These are phyloP conservation scores for Uromys caudimaculatus DNA, from an alignment of 2,797 vertebrate species.

Conservation along the genomic window DNA sequence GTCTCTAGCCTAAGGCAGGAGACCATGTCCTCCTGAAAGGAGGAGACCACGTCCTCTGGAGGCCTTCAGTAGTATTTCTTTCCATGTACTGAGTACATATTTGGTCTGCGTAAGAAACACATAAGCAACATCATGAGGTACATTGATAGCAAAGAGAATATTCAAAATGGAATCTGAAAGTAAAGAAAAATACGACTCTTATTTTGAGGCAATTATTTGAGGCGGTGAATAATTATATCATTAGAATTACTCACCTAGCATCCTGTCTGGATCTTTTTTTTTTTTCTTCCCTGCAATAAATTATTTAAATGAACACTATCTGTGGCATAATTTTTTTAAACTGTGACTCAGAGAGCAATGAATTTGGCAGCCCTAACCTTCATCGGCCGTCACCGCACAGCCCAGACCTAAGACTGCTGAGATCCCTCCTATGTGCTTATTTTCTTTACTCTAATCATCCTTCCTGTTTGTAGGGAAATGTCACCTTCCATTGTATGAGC, in stretches of 20 bases:
- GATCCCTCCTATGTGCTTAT: constrained; percentile 47
- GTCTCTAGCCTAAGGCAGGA: background rate
- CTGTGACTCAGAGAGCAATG: constrained; percentile 64
- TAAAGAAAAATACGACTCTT: constrained; percentile 34
- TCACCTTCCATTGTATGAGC: constrained; percentile 57
- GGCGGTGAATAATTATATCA: constrained; percentile 54
- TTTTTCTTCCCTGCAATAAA: constrained; percentile 63
- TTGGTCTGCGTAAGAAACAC: background rate
- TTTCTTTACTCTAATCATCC: constrained; percentile 52
- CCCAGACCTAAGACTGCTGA: background rate
- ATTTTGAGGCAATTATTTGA: constrained; percentile 45
- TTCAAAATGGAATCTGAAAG: constrained; percentile 44
- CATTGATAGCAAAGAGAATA: background rate
- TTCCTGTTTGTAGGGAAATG: constrained; percentile 56
- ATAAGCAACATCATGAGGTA: background rate
- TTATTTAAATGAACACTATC: constrained; percentile 76
- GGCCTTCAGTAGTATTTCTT: background rate
- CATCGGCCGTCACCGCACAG: background rate
- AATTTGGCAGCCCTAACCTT: constrained; percentile 71
- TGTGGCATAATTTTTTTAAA: constrained; percentile 69
- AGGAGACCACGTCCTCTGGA: background rate
- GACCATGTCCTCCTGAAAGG: background rate
- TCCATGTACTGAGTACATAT: background rate
- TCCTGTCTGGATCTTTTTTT: constrained; percentile 62
- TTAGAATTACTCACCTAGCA: constrained; percentile 29